Evolutionary conservation across 2,888 invertebrate genomes (phyloP), one percentile per base, ranked within the genome.

Genomic region (Eupeodes latifasciatus): DNA sequence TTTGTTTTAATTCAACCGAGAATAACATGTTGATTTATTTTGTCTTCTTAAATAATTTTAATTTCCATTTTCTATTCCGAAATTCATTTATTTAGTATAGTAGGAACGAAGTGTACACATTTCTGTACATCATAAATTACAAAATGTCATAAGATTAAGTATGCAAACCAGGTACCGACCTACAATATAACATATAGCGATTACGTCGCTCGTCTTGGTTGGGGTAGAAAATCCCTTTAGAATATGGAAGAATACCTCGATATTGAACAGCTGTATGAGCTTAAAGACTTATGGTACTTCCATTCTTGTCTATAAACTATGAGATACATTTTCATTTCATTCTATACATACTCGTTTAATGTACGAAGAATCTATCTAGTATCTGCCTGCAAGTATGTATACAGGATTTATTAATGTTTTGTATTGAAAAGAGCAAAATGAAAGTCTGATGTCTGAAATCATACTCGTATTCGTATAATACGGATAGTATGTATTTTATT

Each of bases 331-430:
- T 71, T 19, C 67, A 49, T 44, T 47, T 19, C 40, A 40, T 7
- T 40, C 40, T 5, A 40, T 5, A 40, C 9, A 5, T 40, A 9
- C 27, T 27, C 27, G 27, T 3, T 27, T 7, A 9, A 40, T 7
- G 40, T 40, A 40, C 40, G 40, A 40, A 27, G 40, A 1, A 40
- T 40, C 40, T 40, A 27, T 40, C 40, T 40, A 40, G 40, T 40
- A 40, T 40, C 6, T 40, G 5, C 9, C n/a, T n/a, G n/a, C n/a
- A n/a, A n/a, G n/a, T n/a, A 40, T 0, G 40, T 1, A 40, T 40
- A 40, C 40, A 40, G 74, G 74, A 78, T 83, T 78, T 83, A 83
- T 79, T 83, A 74, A 74, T 67, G 83, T 67, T 74, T 67, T 64
- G 49, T 49, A 55, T 59, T 59, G 57, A 59, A 16, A 27, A 47